Percentiles rank a stretch among this genome's conserved stretches.
These are phyloP conservation scores for Drosophila pachea DNA, from an alignment of 1,140 invertebrate genomes.

Conservation along the genomic window DNA sequence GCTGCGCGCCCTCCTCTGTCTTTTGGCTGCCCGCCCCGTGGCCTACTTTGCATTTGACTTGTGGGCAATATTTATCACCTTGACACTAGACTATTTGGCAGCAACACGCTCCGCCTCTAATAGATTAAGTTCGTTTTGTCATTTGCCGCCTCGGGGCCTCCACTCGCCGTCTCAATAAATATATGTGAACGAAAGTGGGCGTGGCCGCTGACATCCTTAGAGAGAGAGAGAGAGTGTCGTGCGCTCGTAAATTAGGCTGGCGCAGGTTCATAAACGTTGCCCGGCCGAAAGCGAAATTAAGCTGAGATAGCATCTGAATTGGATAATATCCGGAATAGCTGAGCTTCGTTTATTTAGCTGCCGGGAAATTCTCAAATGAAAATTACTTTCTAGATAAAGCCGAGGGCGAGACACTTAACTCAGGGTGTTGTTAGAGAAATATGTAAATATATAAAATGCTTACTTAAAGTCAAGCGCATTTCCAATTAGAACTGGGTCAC, in stretches of 20 bases:
- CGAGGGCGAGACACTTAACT: no score
- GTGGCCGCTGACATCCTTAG: background rate
- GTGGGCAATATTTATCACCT: conserved; percentile 70
- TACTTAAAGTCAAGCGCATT: background rate
- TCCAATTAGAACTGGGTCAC: conserved; percentile 7
- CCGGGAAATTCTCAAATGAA: background rate
- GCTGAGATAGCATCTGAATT: conserved; percentile 29
- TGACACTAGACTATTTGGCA: conserved; percentile 62
- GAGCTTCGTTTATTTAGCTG: conserved; percentile 37
- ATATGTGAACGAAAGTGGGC: conserved; percentile 1
- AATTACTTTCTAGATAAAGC: no score
- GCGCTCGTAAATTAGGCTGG: conserved; percentile 16
- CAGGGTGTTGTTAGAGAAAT: no score
- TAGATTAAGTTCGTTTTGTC: conserved; percentile 74
- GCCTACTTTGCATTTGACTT: conserved; percentile 40
- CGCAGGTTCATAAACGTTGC: conserved; percentile 49
- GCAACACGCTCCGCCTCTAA: conserved; percentile 53
- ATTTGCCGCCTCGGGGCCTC: conserved; percentile 46
- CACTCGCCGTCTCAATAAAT: background rate
- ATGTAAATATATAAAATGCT: no score
- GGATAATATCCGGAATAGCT: conserved; percentile 54
- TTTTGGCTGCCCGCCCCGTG: background rate
- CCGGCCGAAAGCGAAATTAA: conserved; percentile 25
- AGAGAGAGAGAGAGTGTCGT: conserved; percentile 13
- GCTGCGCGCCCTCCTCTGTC: background rate